Evolutionary conservation across 2,797 vertebrate species (phyloP).

Genomic region (Sebastes umbrosus): DNA sequence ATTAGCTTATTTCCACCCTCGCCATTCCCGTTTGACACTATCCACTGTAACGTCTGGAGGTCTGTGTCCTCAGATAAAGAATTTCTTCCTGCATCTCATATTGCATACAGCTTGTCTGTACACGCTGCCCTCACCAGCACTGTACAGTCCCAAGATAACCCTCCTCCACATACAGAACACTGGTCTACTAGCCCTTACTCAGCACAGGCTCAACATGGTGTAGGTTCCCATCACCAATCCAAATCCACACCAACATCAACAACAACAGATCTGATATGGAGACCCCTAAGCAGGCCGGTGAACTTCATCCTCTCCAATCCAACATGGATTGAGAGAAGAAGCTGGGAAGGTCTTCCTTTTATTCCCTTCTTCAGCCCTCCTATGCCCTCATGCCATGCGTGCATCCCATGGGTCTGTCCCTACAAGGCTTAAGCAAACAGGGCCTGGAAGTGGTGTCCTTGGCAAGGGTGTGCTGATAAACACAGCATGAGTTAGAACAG

Average conservation of each 20-base stretch:
- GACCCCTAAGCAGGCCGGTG: background rate
- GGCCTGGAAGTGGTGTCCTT: constrained; percentile 71
- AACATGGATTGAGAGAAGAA: background rate
- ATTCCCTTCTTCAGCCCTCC: constrained; percentile 3
- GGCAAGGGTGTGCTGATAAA: constrained; percentile 64
- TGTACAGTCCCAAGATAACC: constrained; percentile 44
- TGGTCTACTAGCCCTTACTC: constrained; percentile 25
- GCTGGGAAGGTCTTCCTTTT: background rate
- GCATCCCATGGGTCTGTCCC: constrained; percentile 59
- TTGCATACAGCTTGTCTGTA: constrained; percentile 45
- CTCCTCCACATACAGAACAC: background rate
- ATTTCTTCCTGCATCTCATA: constrained; percentile 36
- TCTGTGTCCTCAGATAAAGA: constrained; percentile 41
- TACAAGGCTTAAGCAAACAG: constrained; percentile 74
- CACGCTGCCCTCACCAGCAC: constrained; percentile 22
- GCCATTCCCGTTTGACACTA: background rate
- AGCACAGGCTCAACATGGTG: constrained; percentile 36
- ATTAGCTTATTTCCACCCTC: background rate
- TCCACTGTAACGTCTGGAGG: constrained; percentile 6
- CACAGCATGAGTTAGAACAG: constrained; percentile 59
- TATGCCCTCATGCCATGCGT: constrained; percentile 20
- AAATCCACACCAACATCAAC: constrained; percentile 7
- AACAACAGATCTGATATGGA: constrained; percentile 16
- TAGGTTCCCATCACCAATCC: constrained; percentile 21
- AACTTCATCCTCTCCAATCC: background rate